Conservation (phyloP, 2,797 vertebrate species). For the Huso huso region DNA sequence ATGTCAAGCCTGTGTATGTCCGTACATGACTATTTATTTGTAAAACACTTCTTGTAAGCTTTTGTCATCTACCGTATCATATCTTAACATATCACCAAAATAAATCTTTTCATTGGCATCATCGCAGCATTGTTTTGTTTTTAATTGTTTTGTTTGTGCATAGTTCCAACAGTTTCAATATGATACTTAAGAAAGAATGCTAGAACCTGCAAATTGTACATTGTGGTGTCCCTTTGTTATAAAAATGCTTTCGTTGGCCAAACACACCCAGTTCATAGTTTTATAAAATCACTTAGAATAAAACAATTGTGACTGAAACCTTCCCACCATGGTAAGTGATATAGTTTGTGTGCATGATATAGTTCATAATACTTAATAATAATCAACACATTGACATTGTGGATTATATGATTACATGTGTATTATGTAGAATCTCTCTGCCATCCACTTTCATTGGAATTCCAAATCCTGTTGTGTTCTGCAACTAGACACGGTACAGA, state of each 20-base stretch:
- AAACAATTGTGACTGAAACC: neutral
- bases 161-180: neutral
- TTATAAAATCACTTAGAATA: conserved; percentile 5
- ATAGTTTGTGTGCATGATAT: too few species aligned
- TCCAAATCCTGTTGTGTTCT: too few species aligned
- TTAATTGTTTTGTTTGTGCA: neutral
- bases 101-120: conserved; percentile 41
- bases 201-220: neutral
- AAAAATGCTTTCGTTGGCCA: neutral
- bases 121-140: neutral
- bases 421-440: too few species aligned
- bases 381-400: too few species aligned
- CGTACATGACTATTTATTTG: conserved; percentile 38
- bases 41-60: conserved; percentile 45
- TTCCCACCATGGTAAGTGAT: neutral
- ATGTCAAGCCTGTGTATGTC: conserved; percentile 7
- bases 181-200: neutral
- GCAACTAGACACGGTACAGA: too few species aligned
- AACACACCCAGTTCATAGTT: neutral
- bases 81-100: conserved; percentile 51
- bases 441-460: too few species aligned
- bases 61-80: conserved; percentile 26
- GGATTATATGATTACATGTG: too few species aligned
- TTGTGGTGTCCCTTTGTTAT: neutral
- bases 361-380: too few species aligned